Evolutionary conservation across 1,140 invertebrate genomes (phyloP).

Genomic region (Bombus terrestris): DNA sequence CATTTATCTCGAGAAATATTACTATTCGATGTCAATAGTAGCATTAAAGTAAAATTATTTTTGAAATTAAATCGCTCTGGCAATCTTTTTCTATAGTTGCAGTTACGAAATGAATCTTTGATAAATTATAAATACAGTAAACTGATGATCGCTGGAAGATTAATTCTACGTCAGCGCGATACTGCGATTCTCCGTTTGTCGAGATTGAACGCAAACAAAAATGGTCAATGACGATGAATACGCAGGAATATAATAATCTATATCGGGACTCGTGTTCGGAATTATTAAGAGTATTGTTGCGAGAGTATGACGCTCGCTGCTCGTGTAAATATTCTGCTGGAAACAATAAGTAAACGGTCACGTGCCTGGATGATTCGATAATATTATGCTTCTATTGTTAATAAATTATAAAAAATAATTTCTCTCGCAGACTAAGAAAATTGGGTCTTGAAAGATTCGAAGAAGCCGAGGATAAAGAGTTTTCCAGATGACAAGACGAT

Average conservation of each 20-base stretch:
- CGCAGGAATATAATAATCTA: neutral
- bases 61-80: no score
- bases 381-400: no score
- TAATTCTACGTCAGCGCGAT: neutral
- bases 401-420: no score
- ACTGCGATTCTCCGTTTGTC: neutral
- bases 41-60: no score
- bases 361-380: neutral
- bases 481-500: no score
- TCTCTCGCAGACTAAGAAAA: no score
- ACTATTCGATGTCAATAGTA: no score
- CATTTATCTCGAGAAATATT: no score
- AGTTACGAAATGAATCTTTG: neutral
- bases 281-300: neutral
- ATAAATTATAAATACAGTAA: neutral
- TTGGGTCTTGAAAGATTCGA: no score
- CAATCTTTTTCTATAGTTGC: no score
- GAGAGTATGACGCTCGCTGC: neutral
- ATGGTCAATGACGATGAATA: neutral
- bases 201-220: constrained; percentile 1
- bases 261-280: neutral
- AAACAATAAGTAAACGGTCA: neutral
- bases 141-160: neutral
- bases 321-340: neutral
- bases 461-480: no score